Percentiles rank a stretch among this genome's conserved stretches.
phyloP scores from a whole-genome alignment of 2,888 invertebrate genomes.

The Invenusta paracnida region DNA sequence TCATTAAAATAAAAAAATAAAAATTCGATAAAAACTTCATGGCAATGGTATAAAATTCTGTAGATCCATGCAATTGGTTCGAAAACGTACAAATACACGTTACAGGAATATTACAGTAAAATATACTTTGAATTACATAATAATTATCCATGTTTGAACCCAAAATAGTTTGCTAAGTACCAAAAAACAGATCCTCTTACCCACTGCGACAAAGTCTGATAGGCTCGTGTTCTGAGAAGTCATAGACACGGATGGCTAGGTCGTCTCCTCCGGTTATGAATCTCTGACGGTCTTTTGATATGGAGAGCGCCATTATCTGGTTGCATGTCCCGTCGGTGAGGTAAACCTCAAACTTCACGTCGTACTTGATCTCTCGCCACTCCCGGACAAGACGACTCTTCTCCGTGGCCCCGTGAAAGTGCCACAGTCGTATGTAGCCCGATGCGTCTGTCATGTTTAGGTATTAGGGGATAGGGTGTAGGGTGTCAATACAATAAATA shows the following conservation, averaged over 20 bases:
- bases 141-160: no score
- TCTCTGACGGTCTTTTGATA: constrained; percentile 51
- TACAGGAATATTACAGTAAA: no score
- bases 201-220: constrained; percentile 50
- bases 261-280: constrained; percentile 55
- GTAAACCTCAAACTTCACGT: neutral
- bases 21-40: neutral
- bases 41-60: no score
- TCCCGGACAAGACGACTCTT: neutral
- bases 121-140: no score
- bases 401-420: neutral
- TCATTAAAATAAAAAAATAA: no score
- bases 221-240: constrained; percentile 52
- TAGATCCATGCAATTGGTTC: no score
- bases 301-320: constrained; percentile 51
- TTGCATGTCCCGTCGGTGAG: no score
- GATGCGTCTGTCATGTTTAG: constrained; percentile 35
- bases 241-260: constrained; percentile 54
- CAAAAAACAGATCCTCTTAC: neutral
- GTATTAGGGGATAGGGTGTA: no score
- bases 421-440: constrained; percentile 34
- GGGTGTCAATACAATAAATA: no score
- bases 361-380: neutral
- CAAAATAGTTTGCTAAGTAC: no score
- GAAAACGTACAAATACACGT: no score